Evolutionary conservation across 2,888 invertebrate genomes (phyloP).

Genomic region (Harpalus rufipes): DNA sequence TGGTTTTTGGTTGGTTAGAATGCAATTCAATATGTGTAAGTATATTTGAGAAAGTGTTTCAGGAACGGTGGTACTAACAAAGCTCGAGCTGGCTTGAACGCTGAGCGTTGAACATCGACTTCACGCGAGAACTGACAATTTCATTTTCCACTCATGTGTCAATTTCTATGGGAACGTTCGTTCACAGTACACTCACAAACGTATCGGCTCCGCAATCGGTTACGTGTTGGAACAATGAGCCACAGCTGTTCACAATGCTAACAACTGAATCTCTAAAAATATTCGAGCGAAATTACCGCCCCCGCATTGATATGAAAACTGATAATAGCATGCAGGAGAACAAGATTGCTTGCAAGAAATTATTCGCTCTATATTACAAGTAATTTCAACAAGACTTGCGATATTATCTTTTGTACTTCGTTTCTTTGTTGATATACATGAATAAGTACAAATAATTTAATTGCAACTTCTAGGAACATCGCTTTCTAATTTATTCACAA

Average conservation of each 20-base stretch:
- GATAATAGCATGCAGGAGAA: background rate
- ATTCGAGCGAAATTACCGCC: slow-evolving; percentile 31
- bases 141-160: slow-evolving; percentile 61
- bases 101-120: background rate
- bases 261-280: slow-evolving; percentile 56
- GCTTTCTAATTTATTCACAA: too few species aligned
- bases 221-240: slow-evolving; percentile 49
- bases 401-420: background rate
- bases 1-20: background rate
- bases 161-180: slow-evolving; percentile 58
- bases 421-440: background rate
- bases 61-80: slow-evolving; percentile 1
- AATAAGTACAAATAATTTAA: background rate
- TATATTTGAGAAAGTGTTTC: background rate
- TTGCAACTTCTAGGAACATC: too few species aligned
- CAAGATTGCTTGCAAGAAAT: slow-evolving; percentile 10
- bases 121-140: slow-evolving; percentile 49
- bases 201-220: slow-evolving; percentile 56
- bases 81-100: background rate
- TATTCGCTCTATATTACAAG: background rate
- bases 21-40: slow-evolving; percentile 9
- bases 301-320: background rate
- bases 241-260: slow-evolving; percentile 23
- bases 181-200: slow-evolving; percentile 57
- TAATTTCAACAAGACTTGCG: background rate